A percentile compares a stretch with the other conserved stretches of the same genome.
These are phyloP conservation scores for Drosophila repletoides DNA, from an alignment of 1,140 invertebrate species.

Conservation along the genomic window DNA sequence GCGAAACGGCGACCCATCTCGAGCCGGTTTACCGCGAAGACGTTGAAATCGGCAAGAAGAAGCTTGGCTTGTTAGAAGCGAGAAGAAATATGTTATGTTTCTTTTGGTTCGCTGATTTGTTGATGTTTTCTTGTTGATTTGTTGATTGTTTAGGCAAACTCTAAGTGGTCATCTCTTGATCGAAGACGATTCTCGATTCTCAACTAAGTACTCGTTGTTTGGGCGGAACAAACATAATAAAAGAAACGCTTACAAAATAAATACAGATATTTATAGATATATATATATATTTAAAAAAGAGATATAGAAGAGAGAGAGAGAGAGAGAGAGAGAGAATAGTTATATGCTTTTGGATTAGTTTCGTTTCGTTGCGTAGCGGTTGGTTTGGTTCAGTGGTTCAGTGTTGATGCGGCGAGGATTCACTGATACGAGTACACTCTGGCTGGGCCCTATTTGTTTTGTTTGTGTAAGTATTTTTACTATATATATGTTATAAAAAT, in stretches of 20 bases:
- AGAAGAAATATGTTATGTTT: neutral
- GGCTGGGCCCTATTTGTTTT: constrained; percentile 25
- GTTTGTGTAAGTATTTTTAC: neutral
- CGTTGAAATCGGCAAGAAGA: constrained; percentile 18
- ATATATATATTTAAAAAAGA: too few species aligned
- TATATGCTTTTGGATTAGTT: constrained; percentile 76
- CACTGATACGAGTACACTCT: constrained; percentile 22
- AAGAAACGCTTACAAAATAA: constrained; percentile 63
- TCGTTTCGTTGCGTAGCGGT: constrained; percentile 37
- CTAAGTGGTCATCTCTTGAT: constrained; percentile 68
- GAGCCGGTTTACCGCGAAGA: constrained; percentile 11
- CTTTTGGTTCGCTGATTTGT: constrained; percentile 11
- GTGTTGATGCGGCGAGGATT: constrained; percentile 54
- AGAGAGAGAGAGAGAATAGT: constrained; percentile 77
- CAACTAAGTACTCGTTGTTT: constrained; percentile 48
- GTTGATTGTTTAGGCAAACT: constrained; percentile 36
- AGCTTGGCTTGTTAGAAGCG: constrained; percentile 14
- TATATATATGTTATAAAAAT: constrained; percentile 24
- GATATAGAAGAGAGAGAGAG: constrained; percentile 67
- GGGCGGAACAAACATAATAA: constrained; percentile 65
- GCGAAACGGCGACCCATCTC: constrained; percentile 1
- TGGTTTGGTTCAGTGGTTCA: too few species aligned
- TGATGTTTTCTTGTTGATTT: constrained; percentile 2
- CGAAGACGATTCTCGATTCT: constrained; percentile 50
- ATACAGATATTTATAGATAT: too few species aligned